Evolutionary conservation across 2,888 invertebrate species (phyloP).

Genomic region (Amphiduros pacificus): DNA sequence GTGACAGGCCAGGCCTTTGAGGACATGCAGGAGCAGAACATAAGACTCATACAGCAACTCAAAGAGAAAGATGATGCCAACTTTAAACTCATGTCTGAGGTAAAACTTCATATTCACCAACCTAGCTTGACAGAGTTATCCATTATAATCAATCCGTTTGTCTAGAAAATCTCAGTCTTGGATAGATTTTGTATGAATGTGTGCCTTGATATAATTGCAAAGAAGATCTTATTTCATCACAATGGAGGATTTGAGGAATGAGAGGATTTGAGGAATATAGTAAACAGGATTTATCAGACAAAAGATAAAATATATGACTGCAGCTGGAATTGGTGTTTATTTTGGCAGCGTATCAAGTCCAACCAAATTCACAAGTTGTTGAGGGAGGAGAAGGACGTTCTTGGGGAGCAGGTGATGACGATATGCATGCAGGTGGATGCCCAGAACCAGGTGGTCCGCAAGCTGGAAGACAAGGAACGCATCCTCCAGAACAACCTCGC

Average conservation of each 20-base stretch:
- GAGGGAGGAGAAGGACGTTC: constrained; percentile 89
- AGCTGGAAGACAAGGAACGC: constrained; percentile 93
- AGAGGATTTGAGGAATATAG: too few relatives aligned
- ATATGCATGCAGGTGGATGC: constrained; percentile 86
- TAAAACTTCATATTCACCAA: too few relatives aligned
- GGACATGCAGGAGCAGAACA: constrained; percentile 99
- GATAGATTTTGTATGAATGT: too few relatives aligned
- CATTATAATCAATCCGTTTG: too few relatives aligned
- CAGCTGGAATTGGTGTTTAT: not conserved
- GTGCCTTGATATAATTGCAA: too few relatives aligned
- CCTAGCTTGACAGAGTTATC: too few relatives aligned
- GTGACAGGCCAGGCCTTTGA: constrained; percentile 98
- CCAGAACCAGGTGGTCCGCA: constrained; percentile 89
- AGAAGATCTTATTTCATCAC: too few relatives aligned
- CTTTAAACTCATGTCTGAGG: constrained; percentile 96
- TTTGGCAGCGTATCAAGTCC: constrained; percentile 61
- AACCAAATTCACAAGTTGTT: constrained; percentile 93
- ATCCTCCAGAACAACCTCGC: constrained; percentile 87
- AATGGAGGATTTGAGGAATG: too few relatives aligned
- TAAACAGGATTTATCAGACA: too few relatives aligned
- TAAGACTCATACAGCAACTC: constrained; percentile 89
- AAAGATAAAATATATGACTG: too few relatives aligned
- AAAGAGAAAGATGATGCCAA: constrained; percentile 93
- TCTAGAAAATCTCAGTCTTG: too few relatives aligned
- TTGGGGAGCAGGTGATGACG: constrained; percentile 83